Conservation (phyloP, 23 tunicate genomes). For the Oikopleura dioica region DNA sequence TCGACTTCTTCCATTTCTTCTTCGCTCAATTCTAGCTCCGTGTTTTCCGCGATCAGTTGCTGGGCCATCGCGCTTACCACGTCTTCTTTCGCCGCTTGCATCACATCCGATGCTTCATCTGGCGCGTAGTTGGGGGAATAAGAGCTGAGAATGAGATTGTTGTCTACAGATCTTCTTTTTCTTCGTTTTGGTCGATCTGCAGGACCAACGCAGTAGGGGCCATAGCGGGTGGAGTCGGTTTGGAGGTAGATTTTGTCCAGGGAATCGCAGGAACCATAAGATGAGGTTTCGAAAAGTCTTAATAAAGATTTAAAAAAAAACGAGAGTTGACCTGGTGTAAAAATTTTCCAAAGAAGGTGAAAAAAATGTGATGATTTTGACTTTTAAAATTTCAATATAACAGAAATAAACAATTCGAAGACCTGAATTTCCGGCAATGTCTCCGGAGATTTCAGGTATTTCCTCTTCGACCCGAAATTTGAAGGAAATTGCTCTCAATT, state of each 20-base stretch:
- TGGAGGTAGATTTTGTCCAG: not conserved
- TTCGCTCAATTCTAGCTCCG: not conserved
- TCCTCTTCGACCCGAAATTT: no score
- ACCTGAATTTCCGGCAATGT: no score
- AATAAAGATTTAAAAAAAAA: no score
- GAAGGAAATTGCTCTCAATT: no score
- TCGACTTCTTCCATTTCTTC: not conserved
- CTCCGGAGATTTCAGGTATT: no score
- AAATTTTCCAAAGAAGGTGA: no score
- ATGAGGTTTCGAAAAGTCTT: not conserved
- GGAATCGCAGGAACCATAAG: not conserved
- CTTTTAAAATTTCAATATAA: no score
- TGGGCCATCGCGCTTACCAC: no score
- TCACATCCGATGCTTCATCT: not conserved
- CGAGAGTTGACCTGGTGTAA: no score
- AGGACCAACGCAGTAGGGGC: constrained; percentile 5
- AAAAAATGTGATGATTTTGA: no score
- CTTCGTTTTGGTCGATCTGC: not conserved
- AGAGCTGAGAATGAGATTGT: not conserved
- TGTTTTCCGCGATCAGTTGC: no score
- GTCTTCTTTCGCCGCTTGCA: not conserved
- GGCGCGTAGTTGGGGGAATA: not conserved
- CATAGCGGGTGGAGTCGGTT: not conserved
- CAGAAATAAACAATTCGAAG: no score
- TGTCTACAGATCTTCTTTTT: not conserved